These are phyloP conservation scores for Eulemur albifrons DNA, from an alignment of 2,797 vertebrate species.

Conservation along the genomic window DNA sequence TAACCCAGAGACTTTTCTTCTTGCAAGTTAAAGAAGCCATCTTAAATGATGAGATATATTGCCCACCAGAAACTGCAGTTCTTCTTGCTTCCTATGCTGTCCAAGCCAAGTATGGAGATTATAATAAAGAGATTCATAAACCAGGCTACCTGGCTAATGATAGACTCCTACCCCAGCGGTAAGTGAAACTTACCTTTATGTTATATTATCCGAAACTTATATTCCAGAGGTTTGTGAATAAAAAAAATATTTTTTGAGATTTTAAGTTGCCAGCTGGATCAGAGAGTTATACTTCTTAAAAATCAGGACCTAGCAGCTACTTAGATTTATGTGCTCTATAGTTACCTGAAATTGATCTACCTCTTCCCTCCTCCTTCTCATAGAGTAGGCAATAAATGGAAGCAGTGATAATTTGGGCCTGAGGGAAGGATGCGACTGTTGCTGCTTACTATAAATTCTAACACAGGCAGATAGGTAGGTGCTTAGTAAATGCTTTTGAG, in stretches of 20 bases:
- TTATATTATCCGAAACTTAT: neutral
- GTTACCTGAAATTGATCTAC: neutral
- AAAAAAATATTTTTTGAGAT: neutral
- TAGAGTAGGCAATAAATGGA: neutral
- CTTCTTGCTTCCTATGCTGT: slow-evolving; percentile 96
- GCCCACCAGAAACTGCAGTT: slow-evolving; percentile 97
- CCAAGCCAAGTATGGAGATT: slow-evolving; percentile 97
- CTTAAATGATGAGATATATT: slow-evolving; percentile 98
- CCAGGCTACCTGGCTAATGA: slow-evolving; percentile 95
- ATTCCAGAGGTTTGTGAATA: slow-evolving; percentile 31
- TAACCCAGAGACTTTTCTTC: slow-evolving; percentile 98
- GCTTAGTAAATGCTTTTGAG: slow-evolving; percentile 15
- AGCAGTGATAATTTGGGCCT: neutral
- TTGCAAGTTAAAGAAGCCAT: slow-evolving; percentile 98
- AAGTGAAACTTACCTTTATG: slow-evolving; percentile 69
- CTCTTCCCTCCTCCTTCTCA: neutral
- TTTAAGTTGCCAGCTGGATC: neutral
- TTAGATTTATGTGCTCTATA: neutral
- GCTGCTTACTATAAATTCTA: neutral
- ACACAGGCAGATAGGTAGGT: neutral
- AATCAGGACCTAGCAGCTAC: neutral
- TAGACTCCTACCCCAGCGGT: slow-evolving; percentile 97
- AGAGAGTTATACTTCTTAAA: neutral
- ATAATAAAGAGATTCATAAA: slow-evolving; percentile 94
- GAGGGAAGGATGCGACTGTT: neutral